Evolutionary conservation across 1,140 invertebrate species (phyloP).

Genomic region (Plectrocnemia conspersa): DNA sequence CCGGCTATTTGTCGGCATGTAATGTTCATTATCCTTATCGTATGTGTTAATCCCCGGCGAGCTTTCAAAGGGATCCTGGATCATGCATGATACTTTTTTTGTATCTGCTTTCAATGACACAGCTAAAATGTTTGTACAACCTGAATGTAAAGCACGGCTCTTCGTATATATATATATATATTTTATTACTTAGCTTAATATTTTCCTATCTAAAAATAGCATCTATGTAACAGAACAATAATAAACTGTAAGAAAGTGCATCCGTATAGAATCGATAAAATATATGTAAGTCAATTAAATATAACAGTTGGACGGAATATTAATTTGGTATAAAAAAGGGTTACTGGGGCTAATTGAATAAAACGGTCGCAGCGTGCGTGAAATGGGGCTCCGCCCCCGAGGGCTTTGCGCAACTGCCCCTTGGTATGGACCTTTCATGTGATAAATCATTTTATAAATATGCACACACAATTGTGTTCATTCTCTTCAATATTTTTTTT

Average conservation of each 20-base stretch:
- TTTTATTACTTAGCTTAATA: too few species aligned
- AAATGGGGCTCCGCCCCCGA: constrained; percentile 7
- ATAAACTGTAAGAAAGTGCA: too few species aligned
- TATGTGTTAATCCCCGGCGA: not conserved
- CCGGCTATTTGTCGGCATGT: too few species aligned
- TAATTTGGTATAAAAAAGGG: constrained; percentile 10
- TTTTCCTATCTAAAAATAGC: too few species aligned
- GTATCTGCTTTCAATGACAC: not conserved
- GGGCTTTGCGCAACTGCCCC: constrained; percentile 15
- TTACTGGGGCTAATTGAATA: constrained; percentile 23
- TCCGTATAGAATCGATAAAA: too few species aligned
- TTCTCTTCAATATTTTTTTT: too few species aligned
- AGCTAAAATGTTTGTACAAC: constrained; percentile 3
- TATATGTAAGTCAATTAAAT: too few species aligned
- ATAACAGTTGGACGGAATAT: too few species aligned
- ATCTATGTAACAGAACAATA: too few species aligned
- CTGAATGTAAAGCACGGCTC: not conserved
- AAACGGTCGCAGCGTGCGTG: constrained; percentile 14
- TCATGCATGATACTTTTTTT: not conserved
- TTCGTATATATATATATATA: too few species aligned
- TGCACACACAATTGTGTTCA: not conserved
- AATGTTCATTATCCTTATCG: not conserved
- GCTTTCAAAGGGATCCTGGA: not conserved
- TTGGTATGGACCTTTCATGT: not conserved
- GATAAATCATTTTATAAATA: not conserved